Conservation (phyloP, 1,140 invertebrate genomes). For the Portunus trituberculatus region DNA sequence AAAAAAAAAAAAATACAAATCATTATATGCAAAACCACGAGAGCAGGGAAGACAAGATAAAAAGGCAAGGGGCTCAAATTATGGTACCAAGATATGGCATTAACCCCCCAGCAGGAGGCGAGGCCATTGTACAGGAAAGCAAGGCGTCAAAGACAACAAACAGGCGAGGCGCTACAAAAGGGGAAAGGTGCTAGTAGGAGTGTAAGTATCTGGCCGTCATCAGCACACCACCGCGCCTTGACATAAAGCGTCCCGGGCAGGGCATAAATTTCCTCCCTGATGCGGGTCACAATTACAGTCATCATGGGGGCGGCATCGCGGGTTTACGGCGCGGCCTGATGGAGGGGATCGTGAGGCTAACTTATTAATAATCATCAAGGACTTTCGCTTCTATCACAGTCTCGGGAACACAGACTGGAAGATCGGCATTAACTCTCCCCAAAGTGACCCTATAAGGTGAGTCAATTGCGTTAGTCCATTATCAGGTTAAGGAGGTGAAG, state of each 20-base stretch:
- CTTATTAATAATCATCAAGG: slow-evolving; percentile 6
- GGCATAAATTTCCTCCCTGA: slow-evolving; percentile 13
- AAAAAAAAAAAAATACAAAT: too few species aligned
- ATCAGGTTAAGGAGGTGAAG: neutral
- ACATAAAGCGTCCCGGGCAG: neutral
- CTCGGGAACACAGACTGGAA: neutral
- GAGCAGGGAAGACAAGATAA: too few species aligned
- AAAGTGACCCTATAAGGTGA: too few species aligned
- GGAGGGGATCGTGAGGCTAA: slow-evolving; percentile 22
- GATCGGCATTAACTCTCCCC: neutral
- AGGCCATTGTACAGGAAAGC: too few species aligned
- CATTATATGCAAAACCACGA: too few species aligned
- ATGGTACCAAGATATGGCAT: too few species aligned
- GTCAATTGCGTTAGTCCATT: too few species aligned
- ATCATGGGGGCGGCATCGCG: neutral
- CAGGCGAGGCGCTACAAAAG: neutral
- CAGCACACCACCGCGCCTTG: neutral
- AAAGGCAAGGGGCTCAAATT: too few species aligned
- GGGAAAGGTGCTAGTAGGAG: neutral
- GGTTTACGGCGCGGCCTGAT: neutral
- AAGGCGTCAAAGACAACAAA: neutral
- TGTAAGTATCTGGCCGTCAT: neutral
- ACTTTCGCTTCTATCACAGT: neutral
- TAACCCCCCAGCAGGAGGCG: neutral
- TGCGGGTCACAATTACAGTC: slow-evolving; percentile 27